Percentiles rank a stretch among this genome's conserved stretches.
phyloP scores from a whole-genome alignment of 2,888 invertebrate species.

The Diplazon laetatorius region DNA sequence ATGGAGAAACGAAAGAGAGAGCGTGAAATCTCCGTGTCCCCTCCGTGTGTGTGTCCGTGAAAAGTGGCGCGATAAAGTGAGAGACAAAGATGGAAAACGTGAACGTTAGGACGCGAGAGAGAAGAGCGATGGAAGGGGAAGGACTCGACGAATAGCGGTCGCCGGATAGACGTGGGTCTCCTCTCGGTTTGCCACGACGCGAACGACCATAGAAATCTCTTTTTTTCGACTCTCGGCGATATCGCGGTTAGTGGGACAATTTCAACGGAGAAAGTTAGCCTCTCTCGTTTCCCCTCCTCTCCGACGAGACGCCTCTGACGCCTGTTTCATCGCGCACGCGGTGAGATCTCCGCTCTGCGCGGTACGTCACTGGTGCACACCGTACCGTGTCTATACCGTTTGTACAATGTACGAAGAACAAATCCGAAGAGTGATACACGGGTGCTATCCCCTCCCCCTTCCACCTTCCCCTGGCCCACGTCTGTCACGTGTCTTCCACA shows the following conservation, averaged over 20 bases:
- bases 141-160: constrained; percentile 18
- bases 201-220: constrained; percentile 73
- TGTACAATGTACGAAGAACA: not conserved
- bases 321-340: constrained; percentile 48
- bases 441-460: constrained; percentile 3
- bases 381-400: not conserved
- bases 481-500: too few relatives aligned
- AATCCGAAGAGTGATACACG: constrained; percentile 12
- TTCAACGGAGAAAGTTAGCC: constrained; percentile 80
- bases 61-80: constrained; percentile 17
- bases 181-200: too few relatives aligned
- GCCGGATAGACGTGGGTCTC: constrained; percentile 14
- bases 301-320: constrained; percentile 32
- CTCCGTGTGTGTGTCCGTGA: too few relatives aligned
- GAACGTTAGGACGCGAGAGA: constrained; percentile 23
- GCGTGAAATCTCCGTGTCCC: too few relatives aligned
- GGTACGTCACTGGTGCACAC: constrained; percentile 17
- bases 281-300: constrained; percentile 68
- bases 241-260: constrained; percentile 81
- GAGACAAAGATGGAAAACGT: constrained; percentile 19
- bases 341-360: constrained; percentile 55
- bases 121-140: constrained; percentile 13
- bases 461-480: constrained; percentile 29
- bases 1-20: constrained; percentile 31
- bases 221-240: constrained; percentile 76